A percentile compares a stretch with the other conserved stretches of the same genome.
These are phyloP conservation scores for Lepilemur ruficaudatus DNA, from an alignment of 2,797 vertebrate species.

Conservation along the genomic window DNA sequence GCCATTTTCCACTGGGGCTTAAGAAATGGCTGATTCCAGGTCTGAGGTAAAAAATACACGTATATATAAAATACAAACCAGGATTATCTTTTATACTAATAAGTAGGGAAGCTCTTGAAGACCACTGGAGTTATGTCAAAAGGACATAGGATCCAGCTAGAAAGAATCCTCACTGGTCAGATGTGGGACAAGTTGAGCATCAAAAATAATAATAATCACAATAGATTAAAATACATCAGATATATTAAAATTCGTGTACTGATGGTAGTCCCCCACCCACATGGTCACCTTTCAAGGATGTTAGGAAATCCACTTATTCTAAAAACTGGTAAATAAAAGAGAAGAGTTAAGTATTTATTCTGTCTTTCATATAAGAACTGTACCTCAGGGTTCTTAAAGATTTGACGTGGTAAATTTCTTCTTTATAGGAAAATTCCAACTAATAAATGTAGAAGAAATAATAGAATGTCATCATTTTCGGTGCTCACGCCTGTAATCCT, in stretches of 20 bases:
- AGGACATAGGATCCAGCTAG: neutral
- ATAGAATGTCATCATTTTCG: neutral
- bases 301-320: neutral
- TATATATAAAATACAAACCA: neutral
- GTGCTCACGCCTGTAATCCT: too few species aligned
- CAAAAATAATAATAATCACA: neutral
- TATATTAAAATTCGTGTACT: neutral
- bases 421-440: neutral
- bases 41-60: neutral
- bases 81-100: neutral
- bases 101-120: neutral
- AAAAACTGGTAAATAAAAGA: neutral
- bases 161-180: neutral
- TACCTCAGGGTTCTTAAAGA: neutral
- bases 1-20: neutral
- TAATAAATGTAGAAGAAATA: neutral
- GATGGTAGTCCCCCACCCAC: neutral
- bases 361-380: neutral
- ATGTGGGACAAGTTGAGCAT: neutral
- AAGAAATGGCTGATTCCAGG: neutral
- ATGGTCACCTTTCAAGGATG: neutral
- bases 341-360: neutral
- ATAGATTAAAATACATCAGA: neutral
- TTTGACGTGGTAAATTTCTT: neutral
- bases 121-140: neutral